Evolutionary conservation across 1,140 invertebrate genomes (phyloP).

Genomic region (Lasioglossum baleicum): DNA sequence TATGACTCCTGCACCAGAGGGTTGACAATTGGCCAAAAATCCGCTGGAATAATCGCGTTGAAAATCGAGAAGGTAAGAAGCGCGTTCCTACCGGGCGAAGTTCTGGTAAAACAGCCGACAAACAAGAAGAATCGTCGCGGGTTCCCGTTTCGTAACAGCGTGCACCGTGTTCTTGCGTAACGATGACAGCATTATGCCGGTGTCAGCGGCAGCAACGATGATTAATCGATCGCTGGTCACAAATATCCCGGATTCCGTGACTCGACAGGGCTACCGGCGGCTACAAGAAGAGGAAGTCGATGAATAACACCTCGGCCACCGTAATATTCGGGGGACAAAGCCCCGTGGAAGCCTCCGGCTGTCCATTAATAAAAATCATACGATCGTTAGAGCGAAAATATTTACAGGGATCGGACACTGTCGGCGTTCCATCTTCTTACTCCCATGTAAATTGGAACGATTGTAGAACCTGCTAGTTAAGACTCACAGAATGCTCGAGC

Average conservation of each 20-base stretch:
- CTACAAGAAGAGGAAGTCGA: slow-evolving; percentile 29
- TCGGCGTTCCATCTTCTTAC: not conserved
- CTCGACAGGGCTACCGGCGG: slow-evolving; percentile 35
- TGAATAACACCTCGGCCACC: slow-evolving; percentile 38
- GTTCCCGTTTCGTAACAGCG: slow-evolving; percentile 9
- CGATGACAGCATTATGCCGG: slow-evolving; percentile 53
- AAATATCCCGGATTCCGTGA: slow-evolving; percentile 42
- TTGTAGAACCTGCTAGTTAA: no score
- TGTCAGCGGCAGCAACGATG: slow-evolving; percentile 49
- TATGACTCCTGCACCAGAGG: no score
- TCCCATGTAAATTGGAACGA: not conserved
- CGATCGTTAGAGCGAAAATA: slow-evolving; percentile 67
- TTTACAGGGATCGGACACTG: slow-evolving; percentile 52
- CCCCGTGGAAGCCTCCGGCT: not conserved
- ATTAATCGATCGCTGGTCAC: slow-evolving; percentile 58
- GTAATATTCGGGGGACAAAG: slow-evolving; percentile 49
- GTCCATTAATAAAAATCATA: slow-evolving; percentile 76
- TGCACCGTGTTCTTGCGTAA: slow-evolving; percentile 32
- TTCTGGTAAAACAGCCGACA: no score
- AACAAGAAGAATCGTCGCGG: slow-evolving; percentile 6
- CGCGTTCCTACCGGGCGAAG: not conserved
- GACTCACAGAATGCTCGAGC: no score
- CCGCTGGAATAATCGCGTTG: no score
- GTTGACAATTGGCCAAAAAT: no score
- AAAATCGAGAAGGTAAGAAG: no score